A percentile compares a stretch with the other conserved stretches of the same genome.
These are phyloP conservation scores for Podarcis raffonei DNA, from an alignment of 2,113 vertebrate species.

Conservation along the genomic window DNA sequence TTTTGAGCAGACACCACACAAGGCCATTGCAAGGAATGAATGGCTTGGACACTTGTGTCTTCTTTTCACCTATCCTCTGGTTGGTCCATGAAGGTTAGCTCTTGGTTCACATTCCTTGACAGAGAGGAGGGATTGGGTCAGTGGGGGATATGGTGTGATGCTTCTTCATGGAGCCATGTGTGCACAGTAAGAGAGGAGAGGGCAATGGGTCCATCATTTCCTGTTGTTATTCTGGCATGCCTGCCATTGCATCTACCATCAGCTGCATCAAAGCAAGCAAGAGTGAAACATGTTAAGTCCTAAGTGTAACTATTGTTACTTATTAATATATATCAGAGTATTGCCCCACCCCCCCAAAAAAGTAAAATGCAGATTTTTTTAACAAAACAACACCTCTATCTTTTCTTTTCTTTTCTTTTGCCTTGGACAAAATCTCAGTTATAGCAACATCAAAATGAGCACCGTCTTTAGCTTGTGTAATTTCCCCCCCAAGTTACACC, in stretches of 20 bases:
- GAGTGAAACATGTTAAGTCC: background rate
- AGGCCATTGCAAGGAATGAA: background rate
- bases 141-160: background rate
- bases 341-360: background rate
- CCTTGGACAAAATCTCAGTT: conserved; percentile 59
- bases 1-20: background rate
- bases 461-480: conserved; percentile 64
- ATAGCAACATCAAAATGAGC: conserved; percentile 55
- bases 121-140: background rate
- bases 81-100: background rate
- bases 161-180: background rate
- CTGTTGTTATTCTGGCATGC: background rate
- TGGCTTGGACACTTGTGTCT: background rate
- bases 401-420: conserved; percentile 51
- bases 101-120: background rate
- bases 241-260: background rate
- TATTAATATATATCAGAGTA: background rate
- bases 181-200: background rate
- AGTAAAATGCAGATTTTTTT: background rate
- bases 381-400: conserved; percentile 13
- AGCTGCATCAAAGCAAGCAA: background rate
- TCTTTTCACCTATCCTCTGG: background rate
- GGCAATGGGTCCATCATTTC: background rate
- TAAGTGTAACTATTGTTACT: background rate
- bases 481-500: conserved; percentile 36